phyloP scores from a whole-genome alignment of 2,113 vertebrate genomes.

The Mus musculus region DNA sequence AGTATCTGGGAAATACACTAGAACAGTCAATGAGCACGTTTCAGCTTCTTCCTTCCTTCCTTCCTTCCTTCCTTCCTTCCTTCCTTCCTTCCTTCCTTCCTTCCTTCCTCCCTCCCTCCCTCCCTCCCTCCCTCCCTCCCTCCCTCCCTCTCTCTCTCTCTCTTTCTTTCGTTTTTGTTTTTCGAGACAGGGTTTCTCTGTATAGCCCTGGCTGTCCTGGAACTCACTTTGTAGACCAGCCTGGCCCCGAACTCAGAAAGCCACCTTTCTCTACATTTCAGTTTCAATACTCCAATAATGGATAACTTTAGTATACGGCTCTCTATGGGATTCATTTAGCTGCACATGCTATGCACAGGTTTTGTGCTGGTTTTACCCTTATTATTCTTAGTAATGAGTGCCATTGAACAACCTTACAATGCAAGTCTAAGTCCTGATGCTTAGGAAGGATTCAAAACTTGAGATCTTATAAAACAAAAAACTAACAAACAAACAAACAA shows the following conservation, averaged over 20 bases:
- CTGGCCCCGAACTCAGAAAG: too few species aligned
- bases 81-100: too few species aligned
- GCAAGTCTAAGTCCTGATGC: neutral
- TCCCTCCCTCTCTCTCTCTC: too few species aligned
- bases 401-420: neutral
- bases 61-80: too few species aligned
- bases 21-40: neutral
- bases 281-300: neutral
- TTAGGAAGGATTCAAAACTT: slow-evolving; percentile 24
- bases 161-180: too few species aligned
- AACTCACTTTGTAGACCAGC: too few species aligned
- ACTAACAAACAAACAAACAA: too few species aligned
- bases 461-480: neutral
- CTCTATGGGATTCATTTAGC: neutral
- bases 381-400: neutral
- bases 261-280: neutral
- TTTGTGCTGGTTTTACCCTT: neutral
- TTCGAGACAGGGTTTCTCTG: too few species aligned
- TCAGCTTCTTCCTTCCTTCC: neutral
- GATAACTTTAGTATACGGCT: neutral
- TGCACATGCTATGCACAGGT: neutral
- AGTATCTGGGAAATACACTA: slow-evolving; percentile 30
- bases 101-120: too few species aligned
- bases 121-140: accelerated
- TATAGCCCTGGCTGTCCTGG: too few species aligned